phyloP scores from a whole-genome alignment of 2,888 invertebrate species.

The Stenotaenia linearis region DNA sequence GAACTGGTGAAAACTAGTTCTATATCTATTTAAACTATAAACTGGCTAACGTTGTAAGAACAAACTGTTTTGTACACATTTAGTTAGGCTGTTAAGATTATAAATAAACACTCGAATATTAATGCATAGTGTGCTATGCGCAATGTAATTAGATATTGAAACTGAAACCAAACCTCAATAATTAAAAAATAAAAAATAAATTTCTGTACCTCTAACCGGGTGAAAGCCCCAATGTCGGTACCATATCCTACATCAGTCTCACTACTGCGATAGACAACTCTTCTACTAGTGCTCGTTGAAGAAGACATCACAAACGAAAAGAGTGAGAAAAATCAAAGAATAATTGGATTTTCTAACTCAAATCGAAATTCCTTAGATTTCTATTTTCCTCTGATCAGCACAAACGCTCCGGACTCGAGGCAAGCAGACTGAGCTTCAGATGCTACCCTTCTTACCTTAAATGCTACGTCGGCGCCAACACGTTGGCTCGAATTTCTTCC shows the following conservation, averaged over 20 bases:
- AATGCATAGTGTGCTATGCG: too few relatives aligned
- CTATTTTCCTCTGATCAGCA: background rate
- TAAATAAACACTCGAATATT: too few relatives aligned
- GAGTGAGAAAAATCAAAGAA: background rate
- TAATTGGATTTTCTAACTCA: background rate
- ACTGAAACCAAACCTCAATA: background rate
- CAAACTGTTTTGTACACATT: background rate
- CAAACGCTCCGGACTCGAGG: conserved; percentile 27
- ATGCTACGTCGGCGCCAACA: conserved; percentile 15
- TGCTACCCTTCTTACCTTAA: conserved; percentile 33
- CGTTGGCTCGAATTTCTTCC: conserved; percentile 24
- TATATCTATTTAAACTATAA: background rate
- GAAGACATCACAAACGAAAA: conserved; percentile 40
- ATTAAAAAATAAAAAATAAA: background rate
- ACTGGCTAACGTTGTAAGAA: background rate
- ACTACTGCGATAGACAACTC: conserved; percentile 80
- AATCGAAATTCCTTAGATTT: background rate
- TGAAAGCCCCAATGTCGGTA: conserved; percentile 86
- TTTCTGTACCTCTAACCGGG: conserved; percentile 83
- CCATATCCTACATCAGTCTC: conserved; percentile 93
- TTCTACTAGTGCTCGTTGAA: conserved; percentile 63
- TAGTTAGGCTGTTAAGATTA: too few relatives aligned
- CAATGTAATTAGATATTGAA: background rate
- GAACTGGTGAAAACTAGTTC: background rate
- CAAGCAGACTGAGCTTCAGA: conserved; percentile 31